Evolutionary conservation across 2,797 vertebrate species (phyloP).

Genomic region (Lagodon rhomboides): DNA sequence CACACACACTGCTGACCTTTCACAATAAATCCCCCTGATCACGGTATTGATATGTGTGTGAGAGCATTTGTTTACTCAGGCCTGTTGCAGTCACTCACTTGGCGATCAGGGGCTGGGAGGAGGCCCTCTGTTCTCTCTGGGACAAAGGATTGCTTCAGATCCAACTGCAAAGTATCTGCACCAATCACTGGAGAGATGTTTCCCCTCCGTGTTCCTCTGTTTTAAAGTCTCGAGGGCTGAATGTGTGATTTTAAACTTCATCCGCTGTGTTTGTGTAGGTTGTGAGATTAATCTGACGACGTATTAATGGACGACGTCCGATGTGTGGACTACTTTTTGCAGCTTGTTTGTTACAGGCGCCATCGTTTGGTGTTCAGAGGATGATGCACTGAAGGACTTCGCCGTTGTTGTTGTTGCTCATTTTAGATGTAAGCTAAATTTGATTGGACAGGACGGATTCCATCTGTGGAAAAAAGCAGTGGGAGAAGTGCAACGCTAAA

Average conservation of each 20-base stretch:
- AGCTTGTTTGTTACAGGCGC: too few relatives aligned
- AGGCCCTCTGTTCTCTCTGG: neutral
- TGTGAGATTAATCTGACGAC: neutral
- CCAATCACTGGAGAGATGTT: neutral
- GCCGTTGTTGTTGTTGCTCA: too few relatives aligned
- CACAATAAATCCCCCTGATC: neutral
- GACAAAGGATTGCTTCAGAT: slow-evolving; percentile 11
- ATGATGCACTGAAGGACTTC: too few relatives aligned
- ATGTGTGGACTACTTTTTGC: too few relatives aligned
- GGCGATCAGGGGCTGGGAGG: slow-evolving; percentile 31
- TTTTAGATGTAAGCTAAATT: too few relatives aligned
- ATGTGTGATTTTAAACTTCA: neutral
- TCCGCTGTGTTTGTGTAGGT: neutral
- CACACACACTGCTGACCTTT: neutral
- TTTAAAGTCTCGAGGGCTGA: neutral
- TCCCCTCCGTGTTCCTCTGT: neutral
- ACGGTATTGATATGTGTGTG: neutral
- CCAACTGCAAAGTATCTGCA: neutral
- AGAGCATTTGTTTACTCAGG: slow-evolving; percentile 13
- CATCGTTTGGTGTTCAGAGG: too few relatives aligned
- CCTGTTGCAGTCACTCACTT: neutral
- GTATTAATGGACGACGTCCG: too few relatives aligned
- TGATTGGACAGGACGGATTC: too few relatives aligned
- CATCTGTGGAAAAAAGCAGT: too few relatives aligned
- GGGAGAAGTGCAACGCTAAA: too few relatives aligned